Evolutionary conservation across 2,113 vertebrate genomes (phyloP), one percentile per base, ranked within the genome.

Genomic region (Diadophis punctatus): DNA sequence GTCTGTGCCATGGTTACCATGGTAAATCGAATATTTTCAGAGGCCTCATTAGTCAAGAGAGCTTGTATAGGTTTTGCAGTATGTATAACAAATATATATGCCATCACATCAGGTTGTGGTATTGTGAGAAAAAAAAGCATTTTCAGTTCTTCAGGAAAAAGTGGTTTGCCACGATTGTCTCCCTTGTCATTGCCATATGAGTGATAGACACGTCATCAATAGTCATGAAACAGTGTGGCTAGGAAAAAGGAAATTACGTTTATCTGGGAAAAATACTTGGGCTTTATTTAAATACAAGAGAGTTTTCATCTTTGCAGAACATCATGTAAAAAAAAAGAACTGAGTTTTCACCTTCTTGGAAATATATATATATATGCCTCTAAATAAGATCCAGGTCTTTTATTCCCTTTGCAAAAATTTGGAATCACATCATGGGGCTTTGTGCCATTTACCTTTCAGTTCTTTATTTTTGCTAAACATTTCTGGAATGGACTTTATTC

Each of bases 1-100:
- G 46, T 89, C 87, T 86, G 55, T 63, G 55, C 68, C 55, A 43
- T 90, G 92, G 92, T 93, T 91, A 93, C 87, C 90, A 91, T 91
- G 90, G 93, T 46, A 93, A 91, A 89, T 91, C 53, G 34, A 46
- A 89, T 91, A 48, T 93, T 89, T 93, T 46, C 56, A 52, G 68
- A 18, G 9, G 53, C 3, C 58, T 94, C 80, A 52, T 86, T 93
- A 85, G 43, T 63, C 55, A 90, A 20, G 86, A n/a, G 55, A 93
- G 52, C 51, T 90, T 1, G 90, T 4, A 1, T 34, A 63, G 16
- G 49, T 56, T 46, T 85, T 90, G 30, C 2, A 23, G n/a, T 51
- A 23, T 39, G n/a, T 30, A 48, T 60, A 86, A 85, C 88, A 90
- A 92, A 68, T 90, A 27, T 46, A 8, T 90, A 91, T 91, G 90